Evolutionary conservation across 2,888 invertebrate genomes (phyloP).

Genomic region (Mongoloraphidia duomilia): DNA sequence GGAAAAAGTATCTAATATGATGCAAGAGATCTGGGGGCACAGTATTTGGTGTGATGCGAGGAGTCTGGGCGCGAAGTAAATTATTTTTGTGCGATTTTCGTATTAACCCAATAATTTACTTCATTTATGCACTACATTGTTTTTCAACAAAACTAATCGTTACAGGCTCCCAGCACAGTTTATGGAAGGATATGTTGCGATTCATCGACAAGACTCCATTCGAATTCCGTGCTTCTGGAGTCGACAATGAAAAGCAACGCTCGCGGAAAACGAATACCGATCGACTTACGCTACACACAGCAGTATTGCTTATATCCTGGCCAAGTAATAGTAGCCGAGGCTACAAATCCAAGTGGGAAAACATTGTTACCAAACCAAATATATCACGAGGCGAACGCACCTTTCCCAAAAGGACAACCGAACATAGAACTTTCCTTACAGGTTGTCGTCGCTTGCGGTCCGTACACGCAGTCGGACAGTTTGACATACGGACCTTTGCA

Average conservation of each 20-base stretch:
- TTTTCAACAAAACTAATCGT: too few relatives aligned
- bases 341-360: conserved; percentile 55
- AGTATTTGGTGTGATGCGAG: too few relatives aligned
- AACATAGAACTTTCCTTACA: conserved; percentile 37
- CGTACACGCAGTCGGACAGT: conserved; percentile 66
- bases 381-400: conserved; percentile 37
- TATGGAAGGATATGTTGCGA: conserved; percentile 68
- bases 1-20: too few relatives aligned
- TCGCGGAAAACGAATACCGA: conserved; percentile 21
- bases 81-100: too few relatives aligned
- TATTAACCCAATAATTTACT: too few relatives aligned
- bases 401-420: conserved; percentile 28
- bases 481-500: conserved; percentile 66
- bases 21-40: too few relatives aligned
- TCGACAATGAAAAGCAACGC: conserved; percentile 40
- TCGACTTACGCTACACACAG: conserved; percentile 36
- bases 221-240: conserved; percentile 54
- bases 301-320: conserved; percentile 64
- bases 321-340: conserved; percentile 61
- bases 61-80: too few relatives aligned
- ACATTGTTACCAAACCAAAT: conserved; percentile 52
- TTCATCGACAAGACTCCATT: conserved; percentile 54
- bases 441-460: conserved; percentile 67
- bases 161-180: conserved; percentile 33
- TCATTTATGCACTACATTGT: too few relatives aligned